These are phyloP conservation scores for Neosilurus hyrtlii DNA, from an alignment of 2,797 vertebrate genomes.

Conservation along the genomic window DNA sequence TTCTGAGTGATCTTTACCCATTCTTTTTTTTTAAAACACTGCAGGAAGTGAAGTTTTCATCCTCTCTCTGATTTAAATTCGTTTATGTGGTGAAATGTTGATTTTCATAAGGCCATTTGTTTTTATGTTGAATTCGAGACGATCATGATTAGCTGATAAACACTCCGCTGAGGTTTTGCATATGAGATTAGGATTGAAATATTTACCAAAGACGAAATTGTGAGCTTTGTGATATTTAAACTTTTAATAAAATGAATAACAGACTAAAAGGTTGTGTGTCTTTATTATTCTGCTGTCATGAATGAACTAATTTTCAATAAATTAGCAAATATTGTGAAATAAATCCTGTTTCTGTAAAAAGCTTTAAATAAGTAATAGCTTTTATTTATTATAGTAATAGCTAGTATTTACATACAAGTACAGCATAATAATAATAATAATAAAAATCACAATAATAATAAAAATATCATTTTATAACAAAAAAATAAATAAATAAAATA, in stretches of 20 bases:
- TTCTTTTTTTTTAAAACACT: background rate
- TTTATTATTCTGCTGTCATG: background rate
- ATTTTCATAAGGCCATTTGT: constrained; percentile 56
- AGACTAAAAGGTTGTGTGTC: constrained; percentile 24
- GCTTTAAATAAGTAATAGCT: background rate
- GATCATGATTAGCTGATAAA: constrained; percentile 57
- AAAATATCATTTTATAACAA: no score
- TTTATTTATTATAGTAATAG: no score
- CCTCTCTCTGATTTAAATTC: constrained; percentile 11
- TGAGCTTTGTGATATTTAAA: constrained; percentile 67
- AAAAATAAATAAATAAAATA: no score
- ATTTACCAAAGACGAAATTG: background rate
- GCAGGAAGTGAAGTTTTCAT: background rate
- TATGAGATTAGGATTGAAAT: constrained; percentile 55
- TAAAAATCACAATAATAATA: no score
- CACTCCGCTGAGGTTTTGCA: constrained; percentile 57
- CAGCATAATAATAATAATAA: no score
- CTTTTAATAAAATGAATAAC: constrained; percentile 73
- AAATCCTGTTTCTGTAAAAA: background rate
- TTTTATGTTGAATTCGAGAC: constrained; percentile 55
- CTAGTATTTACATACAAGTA: no score
- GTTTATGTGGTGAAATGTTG: constrained; percentile 43
- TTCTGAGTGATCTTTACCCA: background rate
- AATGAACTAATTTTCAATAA: background rate
- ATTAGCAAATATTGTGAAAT: background rate